A percentile compares a stretch with the other conserved stretches of the same genome.
Conservation (phyloP, 2,888 invertebrate genomes). For the Branchipolynoe longqiensis region DNA sequence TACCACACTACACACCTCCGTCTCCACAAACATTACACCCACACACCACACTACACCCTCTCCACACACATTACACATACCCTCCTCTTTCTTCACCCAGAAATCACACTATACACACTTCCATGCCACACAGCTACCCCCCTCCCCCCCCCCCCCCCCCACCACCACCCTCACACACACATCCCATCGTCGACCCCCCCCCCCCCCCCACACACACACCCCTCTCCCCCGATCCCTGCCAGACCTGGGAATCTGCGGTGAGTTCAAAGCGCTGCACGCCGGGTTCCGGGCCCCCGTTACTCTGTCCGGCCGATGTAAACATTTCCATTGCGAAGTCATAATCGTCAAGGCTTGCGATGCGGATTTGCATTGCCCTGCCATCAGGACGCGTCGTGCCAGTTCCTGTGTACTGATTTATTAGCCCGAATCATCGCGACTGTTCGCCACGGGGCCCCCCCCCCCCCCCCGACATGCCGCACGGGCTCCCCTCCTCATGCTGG, state of each 20-base stretch:
- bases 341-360: not conserved
- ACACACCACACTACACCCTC: too few species aligned
- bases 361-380: conserved; percentile 41
- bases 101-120: too few species aligned
- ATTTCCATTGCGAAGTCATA: conserved; percentile 50
- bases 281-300: not conserved
- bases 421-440: conserved; percentile 49
- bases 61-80: too few species aligned
- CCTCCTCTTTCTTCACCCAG: too few species aligned
- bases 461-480: not conserved
- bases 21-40: too few species aligned
- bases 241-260: conserved; percentile 3
- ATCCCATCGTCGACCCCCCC: not conserved
- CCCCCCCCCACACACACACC: not conserved
- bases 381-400: not conserved
- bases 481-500: not conserved
- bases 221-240: not conserved
- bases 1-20: too few species aligned
- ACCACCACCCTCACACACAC: not conserved
- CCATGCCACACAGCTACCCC: too few species aligned
- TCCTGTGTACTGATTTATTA: conserved; percentile 25
- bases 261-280: not conserved
- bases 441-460: not conserved
- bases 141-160: not conserved
- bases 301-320: not conserved